phyloP scores from a whole-genome alignment of 2,113 vertebrate species.

The Nymphicus hollandicus region DNA sequence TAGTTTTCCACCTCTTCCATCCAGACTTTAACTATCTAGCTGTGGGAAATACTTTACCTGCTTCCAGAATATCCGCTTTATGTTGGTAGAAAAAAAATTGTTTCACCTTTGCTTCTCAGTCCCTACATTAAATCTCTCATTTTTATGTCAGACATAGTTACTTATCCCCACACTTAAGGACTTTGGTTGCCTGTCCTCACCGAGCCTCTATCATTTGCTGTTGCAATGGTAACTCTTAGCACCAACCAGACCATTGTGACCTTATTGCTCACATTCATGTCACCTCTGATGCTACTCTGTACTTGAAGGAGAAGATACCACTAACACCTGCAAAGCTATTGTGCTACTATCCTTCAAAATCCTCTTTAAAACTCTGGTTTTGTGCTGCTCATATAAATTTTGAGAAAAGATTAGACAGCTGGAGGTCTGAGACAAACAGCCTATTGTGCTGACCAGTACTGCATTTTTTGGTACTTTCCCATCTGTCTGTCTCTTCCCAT shows the following conservation, averaged over 20 bases:
- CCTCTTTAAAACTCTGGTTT: background rate
- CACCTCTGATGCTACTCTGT: background rate
- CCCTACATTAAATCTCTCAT: background rate
- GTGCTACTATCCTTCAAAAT: background rate
- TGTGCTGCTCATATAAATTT: background rate
- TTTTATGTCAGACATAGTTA: background rate
- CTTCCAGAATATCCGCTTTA: background rate
- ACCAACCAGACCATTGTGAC: background rate
- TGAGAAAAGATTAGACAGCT: background rate
- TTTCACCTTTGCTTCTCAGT: background rate
- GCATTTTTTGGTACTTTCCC: background rate
- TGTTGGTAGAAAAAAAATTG: background rate
- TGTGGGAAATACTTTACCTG: background rate
- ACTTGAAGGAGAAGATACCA: background rate
- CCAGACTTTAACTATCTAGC: background rate
- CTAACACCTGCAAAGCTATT: background rate
- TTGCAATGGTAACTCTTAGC: background rate
- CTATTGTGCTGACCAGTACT: background rate
- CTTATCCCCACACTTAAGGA: background rate
- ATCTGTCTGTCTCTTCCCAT: background rate
- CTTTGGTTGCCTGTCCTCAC: background rate
- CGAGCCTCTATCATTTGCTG: background rate
- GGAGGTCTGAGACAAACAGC: background rate
- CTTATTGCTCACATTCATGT: background rate
- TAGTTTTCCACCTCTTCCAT: background rate